Conservation (phyloP, 2,888 invertebrate genomes). For the Hypsopygia costalis region DNA sequence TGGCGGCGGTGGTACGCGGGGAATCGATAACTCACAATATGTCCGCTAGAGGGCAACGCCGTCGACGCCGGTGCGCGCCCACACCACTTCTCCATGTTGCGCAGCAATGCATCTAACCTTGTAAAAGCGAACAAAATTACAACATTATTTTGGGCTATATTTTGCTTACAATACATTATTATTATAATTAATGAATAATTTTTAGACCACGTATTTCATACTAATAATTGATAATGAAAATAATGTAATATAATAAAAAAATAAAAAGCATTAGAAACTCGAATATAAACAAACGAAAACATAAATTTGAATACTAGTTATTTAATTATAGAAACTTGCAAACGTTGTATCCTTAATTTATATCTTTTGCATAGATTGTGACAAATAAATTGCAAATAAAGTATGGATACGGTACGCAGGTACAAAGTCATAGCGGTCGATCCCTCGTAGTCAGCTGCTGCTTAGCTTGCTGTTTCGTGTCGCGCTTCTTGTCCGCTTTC, state of each 20-base stretch:
- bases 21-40: conserved; percentile 79
- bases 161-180: background rate
- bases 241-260: too few relatives aligned
- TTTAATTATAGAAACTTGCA: too few relatives aligned
- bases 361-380: too few relatives aligned
- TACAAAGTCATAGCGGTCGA: conserved; percentile 59
- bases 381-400: too few relatives aligned
- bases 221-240: too few relatives aligned
- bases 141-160: background rate
- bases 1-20: conserved; percentile 51
- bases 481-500: conserved; percentile 82
- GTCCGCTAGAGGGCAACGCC: conserved; percentile 76
- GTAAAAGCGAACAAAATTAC: conserved; percentile 38
- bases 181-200: background rate
- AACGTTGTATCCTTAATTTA: too few relatives aligned
- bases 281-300: too few relatives aligned
- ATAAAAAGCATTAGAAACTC: too few relatives aligned
- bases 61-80: conserved; percentile 68
- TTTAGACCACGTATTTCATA: too few relatives aligned
- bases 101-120: conserved; percentile 58
- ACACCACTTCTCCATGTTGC: conserved; percentile 75
- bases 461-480: conserved; percentile 85
- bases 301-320: too few relatives aligned
- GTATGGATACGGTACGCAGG: conserved; percentile 23
- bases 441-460: conserved; percentile 83